Evolutionary conservation across 2,113 vertebrate genomes (phyloP).

Genomic region (Empidonax traillii): DNA sequence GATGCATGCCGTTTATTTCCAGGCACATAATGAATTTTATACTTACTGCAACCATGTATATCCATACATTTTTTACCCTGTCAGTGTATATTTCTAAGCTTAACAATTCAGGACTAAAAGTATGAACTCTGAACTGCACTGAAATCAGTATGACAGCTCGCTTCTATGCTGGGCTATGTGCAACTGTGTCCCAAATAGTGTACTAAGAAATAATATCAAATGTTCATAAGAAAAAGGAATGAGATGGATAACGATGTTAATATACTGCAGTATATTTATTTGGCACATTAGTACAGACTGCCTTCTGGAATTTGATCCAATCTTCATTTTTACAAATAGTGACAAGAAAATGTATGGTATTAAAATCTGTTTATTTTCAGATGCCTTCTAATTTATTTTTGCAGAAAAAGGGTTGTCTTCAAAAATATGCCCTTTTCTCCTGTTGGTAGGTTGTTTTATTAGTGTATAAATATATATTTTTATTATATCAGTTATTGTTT

Average conservation of each 20-base stretch:
- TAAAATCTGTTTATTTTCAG: background rate
- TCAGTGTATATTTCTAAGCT: background rate
- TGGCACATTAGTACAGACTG: background rate
- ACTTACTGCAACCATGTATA: background rate
- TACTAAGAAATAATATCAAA: background rate
- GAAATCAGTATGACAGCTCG: background rate
- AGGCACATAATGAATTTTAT: background rate
- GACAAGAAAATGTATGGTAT: background rate
- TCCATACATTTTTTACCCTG: background rate
- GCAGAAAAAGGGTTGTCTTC: background rate
- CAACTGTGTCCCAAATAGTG: background rate
- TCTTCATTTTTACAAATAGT: background rate
- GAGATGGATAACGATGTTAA: background rate
- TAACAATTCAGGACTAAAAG: background rate
- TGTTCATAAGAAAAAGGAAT: background rate
- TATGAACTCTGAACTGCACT: background rate
- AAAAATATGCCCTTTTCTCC: background rate
- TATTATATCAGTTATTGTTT: background rate
- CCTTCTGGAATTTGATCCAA: background rate
- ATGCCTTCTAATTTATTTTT: background rate
- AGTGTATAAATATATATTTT: background rate
- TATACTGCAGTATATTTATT: background rate
- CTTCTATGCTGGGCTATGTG: background rate
- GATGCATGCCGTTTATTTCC: background rate
- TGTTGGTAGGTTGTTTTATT: background rate